Percentiles rank a stretch among this genome's conserved stretches.
Evolutionary conservation across 2,113 vertebrate species (phyloP).

Genomic region (Pholis gunnellus): DNA sequence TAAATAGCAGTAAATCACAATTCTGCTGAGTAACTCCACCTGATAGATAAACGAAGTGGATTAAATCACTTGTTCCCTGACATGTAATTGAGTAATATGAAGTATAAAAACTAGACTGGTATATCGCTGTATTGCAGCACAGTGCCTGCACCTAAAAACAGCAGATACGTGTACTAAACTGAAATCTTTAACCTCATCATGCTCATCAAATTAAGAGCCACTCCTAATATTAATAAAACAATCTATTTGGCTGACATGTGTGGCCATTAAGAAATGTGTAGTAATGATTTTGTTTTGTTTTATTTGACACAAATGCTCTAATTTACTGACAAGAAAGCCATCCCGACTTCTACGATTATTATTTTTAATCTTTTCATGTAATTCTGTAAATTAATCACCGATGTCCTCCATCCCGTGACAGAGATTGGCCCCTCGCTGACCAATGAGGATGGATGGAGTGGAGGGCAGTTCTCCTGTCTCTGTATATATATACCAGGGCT

Average conservation of each 20-base stretch:
- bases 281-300: not conserved
- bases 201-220: not conserved
- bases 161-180: not conserved
- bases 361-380: too few relatives aligned
- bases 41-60: not conserved
- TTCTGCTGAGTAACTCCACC: not conserved
- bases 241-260: not conserved
- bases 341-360: too few relatives aligned
- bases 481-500: slow-evolving; percentile 55
- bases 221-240: not conserved
- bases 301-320: not conserved
- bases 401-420: not conserved
- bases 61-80: not conserved
- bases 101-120: not conserved
- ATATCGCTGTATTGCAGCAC: not conserved
- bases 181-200: not conserved
- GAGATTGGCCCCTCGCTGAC: slow-evolving; percentile 56
- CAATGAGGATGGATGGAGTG: slow-evolving; percentile 14
- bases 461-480: slow-evolving; percentile 24
- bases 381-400: slow-evolving; percentile 17
- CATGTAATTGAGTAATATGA: not conserved
- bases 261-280: not conserved
- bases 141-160: not conserved
- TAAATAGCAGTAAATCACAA: not conserved
- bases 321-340: not conserved